phyloP scores from a whole-genome alignment of 2,113 vertebrate species.

The Antechinus flavipes region DNA sequence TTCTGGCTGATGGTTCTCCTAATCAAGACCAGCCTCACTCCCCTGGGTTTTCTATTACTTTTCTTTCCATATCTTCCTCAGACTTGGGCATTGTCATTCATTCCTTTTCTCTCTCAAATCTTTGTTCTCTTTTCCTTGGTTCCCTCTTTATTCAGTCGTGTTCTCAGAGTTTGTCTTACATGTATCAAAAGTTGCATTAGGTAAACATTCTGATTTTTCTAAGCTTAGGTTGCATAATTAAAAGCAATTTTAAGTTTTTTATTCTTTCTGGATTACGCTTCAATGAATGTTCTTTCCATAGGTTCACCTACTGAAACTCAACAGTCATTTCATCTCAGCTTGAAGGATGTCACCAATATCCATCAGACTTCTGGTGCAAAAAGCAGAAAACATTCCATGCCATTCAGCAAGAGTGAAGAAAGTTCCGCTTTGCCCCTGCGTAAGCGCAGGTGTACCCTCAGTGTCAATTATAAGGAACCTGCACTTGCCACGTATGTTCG shows the following conservation, averaged over 20 bases:
- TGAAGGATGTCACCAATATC: slow-evolving; percentile 93
- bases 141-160: neutral
- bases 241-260: slow-evolving; percentile 14
- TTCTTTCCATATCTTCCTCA: neutral
- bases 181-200: neutral
- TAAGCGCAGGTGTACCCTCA: slow-evolving; percentile 87
- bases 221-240: slow-evolving; percentile 11
- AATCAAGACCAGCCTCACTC: neutral
- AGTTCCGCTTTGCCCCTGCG: slow-evolving; percentile 69
- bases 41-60: neutral
- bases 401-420: slow-evolving; percentile 69
- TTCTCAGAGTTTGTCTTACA: neutral
- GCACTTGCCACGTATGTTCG: slow-evolving; percentile 66
- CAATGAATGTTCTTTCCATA: slow-evolving; percentile 68
- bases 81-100: neutral
- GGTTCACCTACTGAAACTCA: slow-evolving; percentile 60
- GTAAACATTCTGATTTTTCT: slow-evolving; percentile 27
- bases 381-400: slow-evolving; percentile 77
- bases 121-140: neutral
- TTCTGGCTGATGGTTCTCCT: neutral
- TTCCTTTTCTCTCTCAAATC: neutral
- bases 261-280: neutral
- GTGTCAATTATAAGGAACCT: slow-evolving; percentile 93
- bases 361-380: slow-evolving; percentile 78
- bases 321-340: slow-evolving; percentile 81